Percentiles rank a stretch among this genome's conserved stretches.
phyloP scores from a whole-genome alignment of 2,888 invertebrate genomes.

The Drosophila infuscata region DNA sequence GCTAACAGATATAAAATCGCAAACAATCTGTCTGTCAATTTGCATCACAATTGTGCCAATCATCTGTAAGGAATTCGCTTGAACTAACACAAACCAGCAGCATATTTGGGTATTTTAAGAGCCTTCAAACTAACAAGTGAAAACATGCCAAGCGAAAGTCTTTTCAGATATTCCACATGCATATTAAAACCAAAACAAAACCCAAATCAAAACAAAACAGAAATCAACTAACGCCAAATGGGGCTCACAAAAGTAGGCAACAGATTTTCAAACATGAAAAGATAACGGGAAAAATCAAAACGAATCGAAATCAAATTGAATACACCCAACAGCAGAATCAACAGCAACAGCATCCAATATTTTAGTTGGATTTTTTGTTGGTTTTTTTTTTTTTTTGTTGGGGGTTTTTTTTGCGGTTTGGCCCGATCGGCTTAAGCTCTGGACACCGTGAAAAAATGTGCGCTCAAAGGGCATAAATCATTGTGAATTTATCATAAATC shows the following conservation, averaged over 20 bases:
- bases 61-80: conserved; percentile 32
- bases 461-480: conserved; percentile 77
- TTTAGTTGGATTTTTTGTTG: too few relatives aligned
- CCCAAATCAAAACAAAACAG: conserved; percentile 18
- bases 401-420: conserved; percentile 51
- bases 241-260: conserved; percentile 64
- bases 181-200: conserved; percentile 22
- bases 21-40: conserved; percentile 12
- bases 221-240: conserved; percentile 15
- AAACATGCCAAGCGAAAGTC: conserved; percentile 33
- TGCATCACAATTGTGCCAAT: conserved; percentile 36
- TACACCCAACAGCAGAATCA: conserved; percentile 14
- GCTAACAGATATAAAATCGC: background rate
- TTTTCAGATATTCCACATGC: conserved; percentile 30
- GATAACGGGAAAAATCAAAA: conserved; percentile 28
- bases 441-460: conserved; percentile 60
- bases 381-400: conserved; percentile 1
- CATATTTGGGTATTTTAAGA: conserved; percentile 34
- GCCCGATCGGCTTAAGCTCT: conserved; percentile 62
- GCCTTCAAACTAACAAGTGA: conserved; percentile 31
- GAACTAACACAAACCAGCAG: conserved; percentile 16
- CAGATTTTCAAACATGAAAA: conserved; percentile 56
- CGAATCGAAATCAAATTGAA: conserved; percentile 55
- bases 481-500: conserved; percentile 79
- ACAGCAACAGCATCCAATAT: conserved; percentile 32